Evolutionary conservation across 2,888 invertebrate genomes (phyloP).

Genomic region (Orchesella flavescens): DNA sequence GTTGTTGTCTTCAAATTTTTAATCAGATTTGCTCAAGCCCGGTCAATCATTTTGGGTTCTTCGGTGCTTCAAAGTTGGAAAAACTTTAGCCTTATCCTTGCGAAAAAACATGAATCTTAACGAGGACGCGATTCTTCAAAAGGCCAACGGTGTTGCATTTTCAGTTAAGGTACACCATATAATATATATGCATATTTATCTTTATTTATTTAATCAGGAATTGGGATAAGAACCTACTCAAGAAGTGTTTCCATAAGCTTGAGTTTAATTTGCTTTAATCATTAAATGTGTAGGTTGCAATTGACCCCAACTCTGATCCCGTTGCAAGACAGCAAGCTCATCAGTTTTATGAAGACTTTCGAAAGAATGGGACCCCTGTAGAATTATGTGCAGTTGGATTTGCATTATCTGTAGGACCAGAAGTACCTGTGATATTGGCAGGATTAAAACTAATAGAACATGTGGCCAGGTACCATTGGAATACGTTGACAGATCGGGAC

Average conservation of each 20-base stretch:
- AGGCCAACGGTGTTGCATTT: conserved; percentile 55
- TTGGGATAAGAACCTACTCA: too few species aligned
- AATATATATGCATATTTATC: too few species aligned
- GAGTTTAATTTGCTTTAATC: too few species aligned
- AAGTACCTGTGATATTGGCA: conserved; percentile 58
- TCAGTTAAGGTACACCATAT: conserved; percentile 64
- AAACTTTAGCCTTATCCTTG: too few species aligned
- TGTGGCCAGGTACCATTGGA: conserved; percentile 94
- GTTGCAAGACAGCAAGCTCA: conserved; percentile 61
- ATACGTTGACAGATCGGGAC: conserved; percentile 78
- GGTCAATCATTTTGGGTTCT: too few species aligned
- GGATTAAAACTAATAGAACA: conserved; percentile 95
- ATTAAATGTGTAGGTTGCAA: conserved; percentile 38
- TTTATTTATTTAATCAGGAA: too few species aligned
- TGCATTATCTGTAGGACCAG: conserved; percentile 44
- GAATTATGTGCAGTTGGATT: conserved; percentile 66
- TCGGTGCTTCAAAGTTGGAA: too few species aligned
- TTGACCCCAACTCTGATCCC: conserved; percentile 45
- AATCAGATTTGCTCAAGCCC: too few species aligned
- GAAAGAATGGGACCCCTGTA: conserved; percentile 40
- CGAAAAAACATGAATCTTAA: conserved; percentile 19
- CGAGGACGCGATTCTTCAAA: conserved; percentile 26
- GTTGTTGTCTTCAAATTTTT: too few species aligned
- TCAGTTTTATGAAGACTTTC: conserved; percentile 67
- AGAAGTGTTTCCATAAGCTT: too few species aligned